phyloP scores from a whole-genome alignment of 2,888 invertebrate genomes.

The Drosophila affinis region DNA sequence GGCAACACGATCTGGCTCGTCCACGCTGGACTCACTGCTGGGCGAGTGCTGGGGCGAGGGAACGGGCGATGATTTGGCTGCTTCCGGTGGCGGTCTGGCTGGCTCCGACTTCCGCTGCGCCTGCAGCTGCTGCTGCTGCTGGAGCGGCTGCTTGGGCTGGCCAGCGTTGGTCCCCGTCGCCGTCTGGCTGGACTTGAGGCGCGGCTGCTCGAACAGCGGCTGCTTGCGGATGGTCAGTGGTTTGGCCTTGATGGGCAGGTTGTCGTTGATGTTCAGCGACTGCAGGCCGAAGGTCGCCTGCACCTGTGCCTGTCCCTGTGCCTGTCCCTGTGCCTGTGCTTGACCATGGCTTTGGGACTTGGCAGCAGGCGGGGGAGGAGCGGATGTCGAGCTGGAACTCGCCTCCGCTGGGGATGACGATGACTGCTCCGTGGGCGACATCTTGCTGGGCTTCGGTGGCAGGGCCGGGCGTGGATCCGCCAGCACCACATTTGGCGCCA shows the following conservation, averaged over 20 bases:
- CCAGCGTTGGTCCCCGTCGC: slow-evolving; percentile 2
- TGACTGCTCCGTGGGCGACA: slow-evolving; percentile 81
- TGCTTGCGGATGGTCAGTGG: slow-evolving; percentile 93
- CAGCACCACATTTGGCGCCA: slow-evolving; percentile 81
- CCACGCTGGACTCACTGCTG: slow-evolving; percentile 76
- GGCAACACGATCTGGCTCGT: slow-evolving; percentile 79
- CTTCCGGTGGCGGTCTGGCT: slow-evolving; percentile 31
- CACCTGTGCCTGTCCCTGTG: slow-evolving; percentile 7
- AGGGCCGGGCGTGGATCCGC: slow-evolving; percentile 88
- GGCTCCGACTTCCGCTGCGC: slow-evolving; percentile 44
- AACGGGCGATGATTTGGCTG: slow-evolving; percentile 37
- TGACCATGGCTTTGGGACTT: slow-evolving; percentile 13
- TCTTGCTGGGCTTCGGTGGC: slow-evolving; percentile 91
- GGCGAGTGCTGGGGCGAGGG: slow-evolving; percentile 63
- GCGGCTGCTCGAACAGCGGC: slow-evolving; percentile 91
- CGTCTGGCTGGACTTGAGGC: slow-evolving; percentile 86
- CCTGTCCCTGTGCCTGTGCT: slow-evolving; percentile 4
- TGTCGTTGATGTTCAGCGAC: slow-evolving; percentile 83
- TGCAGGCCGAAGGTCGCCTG: slow-evolving; percentile 66
- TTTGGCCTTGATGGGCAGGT: slow-evolving; percentile 89
- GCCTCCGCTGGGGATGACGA: slow-evolving; percentile 18
- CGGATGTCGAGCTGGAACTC: background rate
- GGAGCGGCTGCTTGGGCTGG: slow-evolving; percentile 22
- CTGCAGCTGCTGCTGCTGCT: slow-evolving; percentile 23
- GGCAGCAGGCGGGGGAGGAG: background rate